These are phyloP conservation scores for Leptinotarsa lineolata DNA, from an alignment of 1,140 invertebrate species.

Conservation along the genomic window DNA sequence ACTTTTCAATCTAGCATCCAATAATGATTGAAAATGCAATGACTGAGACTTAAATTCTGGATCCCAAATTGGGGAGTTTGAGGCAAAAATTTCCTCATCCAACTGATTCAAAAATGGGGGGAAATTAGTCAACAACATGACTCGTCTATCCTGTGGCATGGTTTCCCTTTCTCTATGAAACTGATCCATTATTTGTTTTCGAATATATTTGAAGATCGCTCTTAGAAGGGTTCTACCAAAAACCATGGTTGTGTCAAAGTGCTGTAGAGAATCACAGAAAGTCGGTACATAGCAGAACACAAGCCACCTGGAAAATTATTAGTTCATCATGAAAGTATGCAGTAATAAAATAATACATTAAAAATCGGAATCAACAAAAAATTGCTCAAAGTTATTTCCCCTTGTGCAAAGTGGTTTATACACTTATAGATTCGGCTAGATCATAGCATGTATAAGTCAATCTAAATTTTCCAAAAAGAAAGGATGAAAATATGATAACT, in stretches of 20 bases:
- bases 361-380: background rate
- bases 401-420: too few relatives aligned
- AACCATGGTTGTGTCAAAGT: conserved; percentile 86
- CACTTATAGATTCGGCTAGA: too few relatives aligned
- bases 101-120: conserved; percentile 83
- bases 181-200: conserved; percentile 88
- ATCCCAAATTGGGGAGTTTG: conserved; percentile 92
- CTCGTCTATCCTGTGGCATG: conserved; percentile 84
- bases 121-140: conserved; percentile 67
- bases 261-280: conserved; percentile 89
- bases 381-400: too few relatives aligned
- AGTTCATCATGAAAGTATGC: too few relatives aligned
- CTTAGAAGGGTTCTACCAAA: conserved; percentile 86
- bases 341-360: background rate
- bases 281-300: conserved; percentile 94
- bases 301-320: conserved; percentile 73
- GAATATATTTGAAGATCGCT: conserved; percentile 87
- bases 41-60: conserved; percentile 81
- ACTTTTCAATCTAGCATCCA: conserved; percentile 47
- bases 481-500: too few relatives aligned
- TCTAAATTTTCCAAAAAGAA: too few relatives aligned
- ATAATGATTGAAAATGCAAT: conserved; percentile 62
- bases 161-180: conserved; percentile 84
- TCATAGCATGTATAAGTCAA: too few relatives aligned
- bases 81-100: conserved; percentile 84